phyloP scores from a whole-genome alignment of 1,140 invertebrate genomes.

The Bombus fervidus region DNA sequence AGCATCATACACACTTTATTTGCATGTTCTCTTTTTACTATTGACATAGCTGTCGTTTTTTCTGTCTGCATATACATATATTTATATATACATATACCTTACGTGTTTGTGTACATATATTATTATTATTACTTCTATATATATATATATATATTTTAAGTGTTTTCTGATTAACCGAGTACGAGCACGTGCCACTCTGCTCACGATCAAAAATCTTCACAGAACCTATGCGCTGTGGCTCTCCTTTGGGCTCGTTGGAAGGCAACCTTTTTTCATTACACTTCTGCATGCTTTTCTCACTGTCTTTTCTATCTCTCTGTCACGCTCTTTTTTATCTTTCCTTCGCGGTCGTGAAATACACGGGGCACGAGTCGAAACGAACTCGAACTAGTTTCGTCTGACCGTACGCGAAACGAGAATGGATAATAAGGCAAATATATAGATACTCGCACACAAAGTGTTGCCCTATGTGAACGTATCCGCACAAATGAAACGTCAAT shows the following conservation, averaged over 20 bases:
- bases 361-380: not conserved
- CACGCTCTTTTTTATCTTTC: conserved; percentile 62
- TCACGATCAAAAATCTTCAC: conserved; percentile 69
- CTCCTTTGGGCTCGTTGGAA: conserved; percentile 69
- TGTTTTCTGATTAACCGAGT: conserved; percentile 63
- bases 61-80: conserved; percentile 46
- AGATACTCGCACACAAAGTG: not conserved
- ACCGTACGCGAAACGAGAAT: not conserved
- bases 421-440: not conserved
- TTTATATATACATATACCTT: conserved; percentile 32
- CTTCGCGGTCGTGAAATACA: conserved; percentile 41
- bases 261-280: conserved; percentile 67
- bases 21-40: conserved; percentile 67
- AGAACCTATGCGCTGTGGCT: conserved; percentile 67
- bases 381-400: not conserved
- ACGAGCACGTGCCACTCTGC: conserved; percentile 75
- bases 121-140: conserved; percentile 51
- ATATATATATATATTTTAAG: conserved; percentile 57
- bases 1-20: conserved; percentile 64
- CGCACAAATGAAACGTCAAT: not conserved
- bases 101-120: conserved; percentile 62
- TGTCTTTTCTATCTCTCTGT: conserved; percentile 57
- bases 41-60: conserved; percentile 38
- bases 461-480: too few relatives aligned
- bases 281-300: conserved; percentile 72